Evolutionary conservation across 2,113 vertebrate species (phyloP).

Genomic region (Bagarius yarrelli): DNA sequence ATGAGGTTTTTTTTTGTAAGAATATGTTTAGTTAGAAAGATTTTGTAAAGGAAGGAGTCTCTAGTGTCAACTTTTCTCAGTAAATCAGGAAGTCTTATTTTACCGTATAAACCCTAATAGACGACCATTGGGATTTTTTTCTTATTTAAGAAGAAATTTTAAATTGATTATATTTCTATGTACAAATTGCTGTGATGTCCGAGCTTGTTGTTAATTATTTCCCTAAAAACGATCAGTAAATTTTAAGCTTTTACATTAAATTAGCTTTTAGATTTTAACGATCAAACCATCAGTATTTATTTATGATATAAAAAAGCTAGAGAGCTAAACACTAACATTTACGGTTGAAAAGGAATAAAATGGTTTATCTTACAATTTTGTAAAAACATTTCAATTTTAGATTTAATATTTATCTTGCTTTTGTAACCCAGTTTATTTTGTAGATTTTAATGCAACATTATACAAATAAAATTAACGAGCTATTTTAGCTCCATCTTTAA

Average conservation of each 20-base stretch:
- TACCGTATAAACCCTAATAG: neutral
- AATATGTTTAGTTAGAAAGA: neutral
- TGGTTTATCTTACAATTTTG: neutral
- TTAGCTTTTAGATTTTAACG: neutral
- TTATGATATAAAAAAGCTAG: neutral
- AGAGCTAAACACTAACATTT: neutral
- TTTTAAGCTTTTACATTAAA: neutral
- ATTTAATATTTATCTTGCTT: neutral
- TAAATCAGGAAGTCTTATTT: neutral
- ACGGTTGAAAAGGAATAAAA: neutral
- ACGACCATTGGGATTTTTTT: too few species aligned
- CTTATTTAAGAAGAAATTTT: too few species aligned
- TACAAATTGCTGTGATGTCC: neutral
- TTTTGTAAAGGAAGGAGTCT: neutral
- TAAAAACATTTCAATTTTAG: neutral
- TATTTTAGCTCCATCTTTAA: neutral
- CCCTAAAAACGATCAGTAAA: neutral
- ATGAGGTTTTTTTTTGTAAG: neutral
- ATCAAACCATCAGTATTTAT: neutral
- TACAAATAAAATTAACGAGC: neutral
- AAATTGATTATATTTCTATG: too few species aligned
- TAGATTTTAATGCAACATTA: neutral
- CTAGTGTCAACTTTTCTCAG: neutral
- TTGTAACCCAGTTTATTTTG: neutral
- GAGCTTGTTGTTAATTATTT: neutral